phyloP scores from a whole-genome alignment of 2,888 invertebrate species.

The Dasysyrphus albostriatus region DNA sequence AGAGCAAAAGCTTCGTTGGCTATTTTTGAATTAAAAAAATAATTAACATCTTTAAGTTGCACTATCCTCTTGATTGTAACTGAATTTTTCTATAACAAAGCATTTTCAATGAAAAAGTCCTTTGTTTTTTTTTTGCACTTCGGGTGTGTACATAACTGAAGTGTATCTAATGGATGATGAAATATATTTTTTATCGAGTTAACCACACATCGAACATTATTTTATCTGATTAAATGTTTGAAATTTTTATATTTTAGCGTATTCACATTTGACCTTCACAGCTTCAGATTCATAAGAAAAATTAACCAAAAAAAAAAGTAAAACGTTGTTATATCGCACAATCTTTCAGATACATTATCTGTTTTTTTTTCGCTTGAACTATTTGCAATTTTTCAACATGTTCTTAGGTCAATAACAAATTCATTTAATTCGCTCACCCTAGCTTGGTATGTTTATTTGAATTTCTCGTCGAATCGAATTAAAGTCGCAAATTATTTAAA shows the following conservation, averaged over 20 bases:
- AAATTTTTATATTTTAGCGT: constrained; percentile 11
- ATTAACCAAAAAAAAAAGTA: background rate
- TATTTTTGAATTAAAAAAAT: constrained; percentile 52
- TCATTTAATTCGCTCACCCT: constrained; percentile 59
- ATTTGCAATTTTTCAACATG: background rate
- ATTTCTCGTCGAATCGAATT: constrained; percentile 15
- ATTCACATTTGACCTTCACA: constrained; percentile 66
- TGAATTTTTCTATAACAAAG: constrained; percentile 51
- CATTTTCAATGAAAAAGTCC: constrained; percentile 1
- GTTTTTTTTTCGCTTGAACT: background rate
- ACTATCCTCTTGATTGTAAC: constrained; percentile 56
- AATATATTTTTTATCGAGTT: constrained; percentile 18
- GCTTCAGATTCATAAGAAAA: background rate
- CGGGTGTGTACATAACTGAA: constrained; percentile 44
- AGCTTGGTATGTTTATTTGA: constrained; percentile 7
- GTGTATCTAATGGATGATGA: constrained; percentile 28
- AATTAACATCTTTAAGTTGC: constrained; percentile 57
- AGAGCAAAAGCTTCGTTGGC: constrained; percentile 60
- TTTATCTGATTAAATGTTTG: constrained; percentile 13
- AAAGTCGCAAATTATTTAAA: background rate
- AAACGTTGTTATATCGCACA: constrained; percentile 11
- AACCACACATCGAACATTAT: background rate
- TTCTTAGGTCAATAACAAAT: background rate
- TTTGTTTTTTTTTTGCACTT: constrained; percentile 11
- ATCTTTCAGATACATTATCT: constrained; percentile 7